Evolutionary conservation across 1,140 invertebrate species (phyloP).

Genomic region (Drosophila rufa): DNA sequence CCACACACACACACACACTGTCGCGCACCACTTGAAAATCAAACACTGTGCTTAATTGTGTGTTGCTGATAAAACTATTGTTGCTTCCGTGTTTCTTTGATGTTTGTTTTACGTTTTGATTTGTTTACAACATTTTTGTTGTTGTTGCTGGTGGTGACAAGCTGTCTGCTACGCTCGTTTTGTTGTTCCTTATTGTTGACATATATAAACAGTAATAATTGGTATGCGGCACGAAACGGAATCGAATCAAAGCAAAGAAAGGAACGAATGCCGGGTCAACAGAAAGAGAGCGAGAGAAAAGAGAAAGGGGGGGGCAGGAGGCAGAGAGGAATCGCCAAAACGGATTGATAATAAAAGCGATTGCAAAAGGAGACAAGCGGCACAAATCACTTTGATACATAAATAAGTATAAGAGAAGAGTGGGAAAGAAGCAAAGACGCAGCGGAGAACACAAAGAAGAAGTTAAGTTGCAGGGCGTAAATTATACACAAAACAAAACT

Average conservation of each 20-base stretch:
- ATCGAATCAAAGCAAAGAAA: conserved; percentile 9
- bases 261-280: conserved; percentile 10
- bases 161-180: conserved; percentile 56
- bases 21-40: conserved; percentile 24
- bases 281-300: conserved; percentile 6
- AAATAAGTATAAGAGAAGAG: conserved; percentile 6
- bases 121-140: conserved; percentile 48
- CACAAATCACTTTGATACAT: conserved; percentile 53
- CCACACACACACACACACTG: conserved; percentile 10
- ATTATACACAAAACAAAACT: conserved; percentile 66
- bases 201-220: conserved; percentile 61
- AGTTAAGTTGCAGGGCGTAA: conserved; percentile 64
- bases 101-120: conserved; percentile 24
- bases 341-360: conserved; percentile 18
- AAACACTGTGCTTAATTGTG: background rate
- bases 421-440: conserved; percentile 7
- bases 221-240: conserved; percentile 39
- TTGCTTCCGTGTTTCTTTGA: conserved; percentile 13
- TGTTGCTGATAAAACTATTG: conserved; percentile 15
- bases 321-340: conserved; percentile 19
- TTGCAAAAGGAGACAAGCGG: conserved; percentile 32
- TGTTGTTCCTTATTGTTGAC: conserved; percentile 36
- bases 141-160: conserved; percentile 38
- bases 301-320: background rate
- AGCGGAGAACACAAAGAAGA: conserved; percentile 11